phyloP scores from a whole-genome alignment of 2,888 invertebrate genomes.

The Camponotus fellah region DNA sequence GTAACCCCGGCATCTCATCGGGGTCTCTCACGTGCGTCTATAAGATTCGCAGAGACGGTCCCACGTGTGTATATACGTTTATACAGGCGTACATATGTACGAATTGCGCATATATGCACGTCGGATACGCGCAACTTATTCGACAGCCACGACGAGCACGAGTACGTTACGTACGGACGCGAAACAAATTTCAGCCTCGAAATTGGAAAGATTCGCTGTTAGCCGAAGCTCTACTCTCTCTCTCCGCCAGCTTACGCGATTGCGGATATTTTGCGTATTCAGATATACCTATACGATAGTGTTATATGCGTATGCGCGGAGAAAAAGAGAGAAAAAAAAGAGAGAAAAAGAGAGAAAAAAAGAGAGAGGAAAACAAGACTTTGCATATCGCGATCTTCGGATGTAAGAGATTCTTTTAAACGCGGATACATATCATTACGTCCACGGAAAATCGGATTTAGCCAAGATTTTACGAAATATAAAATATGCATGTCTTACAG shows the following conservation, averaged over 20 bases:
- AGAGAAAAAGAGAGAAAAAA: neutral
- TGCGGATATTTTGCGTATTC: neutral
- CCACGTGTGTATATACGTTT: neutral
- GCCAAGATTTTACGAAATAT: neutral
- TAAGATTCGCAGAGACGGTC: neutral
- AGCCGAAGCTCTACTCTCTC: constrained; percentile 2
- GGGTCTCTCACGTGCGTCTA: neutral
- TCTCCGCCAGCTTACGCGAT: neutral
- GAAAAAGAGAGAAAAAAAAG: neutral
- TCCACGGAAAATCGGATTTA: constrained; percentile 6
- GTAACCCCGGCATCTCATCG: constrained; percentile 15
- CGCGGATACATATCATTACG: constrained; percentile 10
- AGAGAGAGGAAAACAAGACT: neutral
- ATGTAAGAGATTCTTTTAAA: constrained; percentile 36
- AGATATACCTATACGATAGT: neutral
- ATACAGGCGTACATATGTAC: neutral
- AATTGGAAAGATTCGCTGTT: constrained; percentile 47
- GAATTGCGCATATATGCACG: constrained; percentile 12
- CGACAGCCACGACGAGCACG: constrained; percentile 50
- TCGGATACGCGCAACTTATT: constrained; percentile 47
- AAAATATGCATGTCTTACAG: neutral
- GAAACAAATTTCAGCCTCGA: constrained; percentile 41
- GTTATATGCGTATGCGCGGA: neutral
- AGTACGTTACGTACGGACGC: constrained; percentile 30
- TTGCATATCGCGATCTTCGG: constrained; percentile 13